phyloP scores from a whole-genome alignment of 2,797 vertebrate genomes.

The Notolepis coatsorum region DNA sequence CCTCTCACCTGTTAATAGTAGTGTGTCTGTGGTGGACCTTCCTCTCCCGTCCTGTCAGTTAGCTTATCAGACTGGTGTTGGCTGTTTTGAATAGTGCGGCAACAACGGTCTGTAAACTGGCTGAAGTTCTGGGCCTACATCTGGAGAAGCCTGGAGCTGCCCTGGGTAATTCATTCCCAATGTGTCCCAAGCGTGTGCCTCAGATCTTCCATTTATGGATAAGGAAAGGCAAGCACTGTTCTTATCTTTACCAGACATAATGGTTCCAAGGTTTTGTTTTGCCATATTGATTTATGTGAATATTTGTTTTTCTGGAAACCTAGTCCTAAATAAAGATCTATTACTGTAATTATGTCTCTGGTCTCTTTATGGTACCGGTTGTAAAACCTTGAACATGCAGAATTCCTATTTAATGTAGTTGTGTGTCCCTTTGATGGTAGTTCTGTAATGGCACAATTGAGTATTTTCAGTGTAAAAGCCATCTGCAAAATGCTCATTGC shows the following conservation, averaged over 20 bases:
- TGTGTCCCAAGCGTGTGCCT: not conserved
- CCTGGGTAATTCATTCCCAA: not conserved
- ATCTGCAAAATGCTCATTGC: too few species aligned
- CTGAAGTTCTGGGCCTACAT: conserved; percentile 92
- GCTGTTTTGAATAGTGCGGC: conserved; percentile 89
- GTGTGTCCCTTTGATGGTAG: not conserved
- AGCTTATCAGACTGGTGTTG: conserved; percentile 99
- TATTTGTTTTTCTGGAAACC: conserved; percentile 14
- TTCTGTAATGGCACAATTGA: not conserved
- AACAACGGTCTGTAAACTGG: conserved; percentile 98
- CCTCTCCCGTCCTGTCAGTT: conserved; percentile 90
- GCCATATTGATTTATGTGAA: conserved; percentile 10
- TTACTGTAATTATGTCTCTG: not conserved
- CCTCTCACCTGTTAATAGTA: not conserved
- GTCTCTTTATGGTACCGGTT: not conserved
- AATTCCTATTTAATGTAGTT: not conserved
- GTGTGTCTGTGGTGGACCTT: not conserved
- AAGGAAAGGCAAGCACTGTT: not conserved
- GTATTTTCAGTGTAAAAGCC: too few species aligned
- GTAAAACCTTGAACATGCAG: not conserved
- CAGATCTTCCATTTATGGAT: not conserved
- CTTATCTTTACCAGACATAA: not conserved
- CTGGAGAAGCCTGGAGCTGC: conserved; percentile 68
- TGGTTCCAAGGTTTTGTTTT: conserved; percentile 1
- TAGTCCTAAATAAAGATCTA: conserved; percentile 44